Base-by-base conservation (phyloP, 1,140 invertebrate species). In the Himalopsyche phryganea region DNA sequence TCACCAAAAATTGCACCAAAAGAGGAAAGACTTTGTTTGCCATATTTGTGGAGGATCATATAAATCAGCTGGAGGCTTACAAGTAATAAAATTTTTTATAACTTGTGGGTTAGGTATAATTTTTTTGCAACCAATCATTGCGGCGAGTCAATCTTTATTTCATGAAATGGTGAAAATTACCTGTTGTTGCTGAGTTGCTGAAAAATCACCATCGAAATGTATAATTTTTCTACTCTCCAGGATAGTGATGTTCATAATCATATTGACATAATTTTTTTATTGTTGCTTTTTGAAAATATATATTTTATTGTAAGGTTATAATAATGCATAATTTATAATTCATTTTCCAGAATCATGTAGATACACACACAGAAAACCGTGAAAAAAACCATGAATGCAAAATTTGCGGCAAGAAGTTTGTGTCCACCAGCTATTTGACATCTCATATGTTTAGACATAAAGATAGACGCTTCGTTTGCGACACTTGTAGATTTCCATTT, bases 371-470 rank as follows among this genome's bases (percentile, higher is more conserved):
- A 54, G 70, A 72, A 36, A 71, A 73, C 59, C 65, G 74, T 59
- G 69, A 72, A 44, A 61, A 69, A 23, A 55, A 54, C 11, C 70
- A 68, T 54, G 67, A 71, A 20, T 78, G 76, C 48, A 68, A 75
- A 52, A 71, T 73, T 15, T 78, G 76, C 28, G 69, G 69, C 1
- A 75, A 75, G 54, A 74, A 77, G 49, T 78, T 76, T 60, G 72
- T 67, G n/a, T 71, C 72, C 1, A 75, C 69, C 10, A 67, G 58
- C 35, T 68, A 68, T 20, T 53, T 76, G 13, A 62, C 63, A 3
- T 68, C 68, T 1, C 76, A 78, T 32, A 66, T 72, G 4, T 62
- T 66, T 2, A 61, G 67, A 42, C 75, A 78, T 50, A 69, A 68
- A 0, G 73, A 66, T 17, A 66, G 67, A 13, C 58, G 68, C 6